Conservation (phyloP, 2,113 vertebrate species). For the Platysteira castanea region DNA sequence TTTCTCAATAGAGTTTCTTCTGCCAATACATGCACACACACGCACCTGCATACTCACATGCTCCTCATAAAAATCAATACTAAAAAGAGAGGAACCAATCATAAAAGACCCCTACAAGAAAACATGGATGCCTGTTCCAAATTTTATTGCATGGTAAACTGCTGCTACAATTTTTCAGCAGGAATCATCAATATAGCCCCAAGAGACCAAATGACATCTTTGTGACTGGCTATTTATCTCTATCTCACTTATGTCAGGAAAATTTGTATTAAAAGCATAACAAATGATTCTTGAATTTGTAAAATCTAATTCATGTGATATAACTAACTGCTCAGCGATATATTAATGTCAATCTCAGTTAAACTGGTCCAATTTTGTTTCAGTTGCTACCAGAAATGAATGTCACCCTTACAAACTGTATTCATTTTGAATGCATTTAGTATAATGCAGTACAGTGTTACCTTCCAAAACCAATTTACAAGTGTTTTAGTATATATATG, state of each 20-base stretch:
- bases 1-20: not conserved
- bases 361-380: constrained; percentile 25
- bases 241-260: constrained; percentile 28
- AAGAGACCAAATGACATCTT: constrained; percentile 32
- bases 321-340: constrained; percentile 47
- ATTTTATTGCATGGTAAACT: not conserved
- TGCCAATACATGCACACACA: not conserved
- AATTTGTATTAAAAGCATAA: constrained; percentile 48
- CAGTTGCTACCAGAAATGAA: constrained; percentile 24
- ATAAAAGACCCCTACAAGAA: not conserved
- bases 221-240: constrained; percentile 50
- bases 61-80: not conserved
- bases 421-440: constrained; percentile 2
- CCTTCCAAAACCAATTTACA: not conserved
- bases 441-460: not conserved
- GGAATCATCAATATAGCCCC: constrained; percentile 21
- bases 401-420: not conserved
- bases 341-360: constrained; percentile 39
- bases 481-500: not conserved
- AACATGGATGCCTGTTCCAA: not conserved
- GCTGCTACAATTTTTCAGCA: not conserved
- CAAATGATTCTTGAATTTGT: constrained; percentile 45
- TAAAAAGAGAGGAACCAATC: not conserved
- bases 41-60: too few species aligned
- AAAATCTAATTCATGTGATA: constrained; percentile 38